Conservation (phyloP, 2,797 vertebrate species). For the Amphiprion clarkii region DNA sequence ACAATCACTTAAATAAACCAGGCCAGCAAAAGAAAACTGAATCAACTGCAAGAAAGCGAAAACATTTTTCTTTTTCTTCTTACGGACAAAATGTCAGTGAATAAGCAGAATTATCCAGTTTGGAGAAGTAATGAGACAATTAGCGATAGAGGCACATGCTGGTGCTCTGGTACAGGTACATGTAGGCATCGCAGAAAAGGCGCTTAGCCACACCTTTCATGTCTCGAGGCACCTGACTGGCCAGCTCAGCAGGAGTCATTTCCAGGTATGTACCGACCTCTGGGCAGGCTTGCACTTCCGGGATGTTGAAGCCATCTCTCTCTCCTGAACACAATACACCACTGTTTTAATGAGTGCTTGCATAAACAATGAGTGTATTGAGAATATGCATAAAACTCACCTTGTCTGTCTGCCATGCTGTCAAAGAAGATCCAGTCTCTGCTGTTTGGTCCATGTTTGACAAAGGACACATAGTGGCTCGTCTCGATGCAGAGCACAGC, state of each 20-base stretch:
- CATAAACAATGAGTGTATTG: accelerated
- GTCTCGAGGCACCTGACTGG: slow-evolving; percentile 87
- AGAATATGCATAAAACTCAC: slow-evolving; percentile 69
- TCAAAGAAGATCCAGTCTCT: slow-evolving; percentile 95
- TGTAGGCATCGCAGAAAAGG: slow-evolving; percentile 94
- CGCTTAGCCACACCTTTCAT: slow-evolving; percentile 93
- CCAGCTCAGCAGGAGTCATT: slow-evolving; percentile 83
- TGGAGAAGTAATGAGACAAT: slow-evolving; percentile 29
- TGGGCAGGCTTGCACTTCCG: slow-evolving; percentile 85
- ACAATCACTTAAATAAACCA: slow-evolving; percentile 1
- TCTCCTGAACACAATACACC: slow-evolving; percentile 79
- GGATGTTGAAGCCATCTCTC: slow-evolving; percentile 90
- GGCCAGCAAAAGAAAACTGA: slow-evolving; percentile 5
- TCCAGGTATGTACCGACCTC: slow-evolving; percentile 89
- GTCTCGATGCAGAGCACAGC: slow-evolving; percentile 95
- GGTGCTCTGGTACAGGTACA: slow-evolving; percentile 92
- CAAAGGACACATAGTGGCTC: slow-evolving; percentile 93
- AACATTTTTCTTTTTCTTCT: too few species aligned
- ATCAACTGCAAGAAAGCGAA: neutral
- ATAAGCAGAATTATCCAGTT: neutral
- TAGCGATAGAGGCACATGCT: slow-evolving; percentile 90
- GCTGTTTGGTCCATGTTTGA: slow-evolving; percentile 86
- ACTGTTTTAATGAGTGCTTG: neutral
- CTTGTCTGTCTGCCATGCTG: slow-evolving; percentile 93
- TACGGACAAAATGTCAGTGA: too few species aligned